These are phyloP conservation scores for Bostrychus sinensis DNA, from an alignment of 2,113 vertebrate species.

Conservation along the genomic window DNA sequence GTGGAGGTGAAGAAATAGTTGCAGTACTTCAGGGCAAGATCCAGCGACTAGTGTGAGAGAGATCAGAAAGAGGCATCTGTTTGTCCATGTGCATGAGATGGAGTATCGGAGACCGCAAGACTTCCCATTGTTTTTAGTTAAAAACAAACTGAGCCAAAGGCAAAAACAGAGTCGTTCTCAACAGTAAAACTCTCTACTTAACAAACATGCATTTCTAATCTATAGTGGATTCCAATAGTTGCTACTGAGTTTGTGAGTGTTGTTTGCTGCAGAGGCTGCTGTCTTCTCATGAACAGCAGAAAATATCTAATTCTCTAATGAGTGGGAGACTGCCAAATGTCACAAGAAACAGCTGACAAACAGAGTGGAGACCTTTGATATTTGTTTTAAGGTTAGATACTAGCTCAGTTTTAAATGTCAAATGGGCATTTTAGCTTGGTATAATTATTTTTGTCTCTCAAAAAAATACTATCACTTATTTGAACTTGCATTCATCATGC, in stretches of 20 bases:
- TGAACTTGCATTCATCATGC: constrained; percentile 27
- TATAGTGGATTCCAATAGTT: background rate
- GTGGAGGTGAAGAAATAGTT: constrained; percentile 98
- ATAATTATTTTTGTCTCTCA: constrained; percentile 48
- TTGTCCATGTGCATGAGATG: background rate
- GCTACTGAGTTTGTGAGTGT: constrained; percentile 13
- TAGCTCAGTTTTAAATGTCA: constrained; percentile 58
- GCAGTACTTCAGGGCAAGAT: constrained; percentile 96
- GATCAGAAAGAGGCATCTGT: constrained; percentile 10
- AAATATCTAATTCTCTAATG: constrained; percentile 18
- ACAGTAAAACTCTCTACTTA: constrained; percentile 22
- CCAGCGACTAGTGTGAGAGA: constrained; percentile 85
- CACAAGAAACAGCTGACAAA: constrained; percentile 55
- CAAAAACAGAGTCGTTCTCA: constrained; percentile 20
- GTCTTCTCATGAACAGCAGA: background rate
- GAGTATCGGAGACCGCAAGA: constrained; percentile 4
- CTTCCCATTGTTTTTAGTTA: constrained; percentile 43
- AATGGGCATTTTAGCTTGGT: constrained; percentile 43
- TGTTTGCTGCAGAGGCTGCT: background rate
- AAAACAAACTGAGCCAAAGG: constrained; percentile 39
- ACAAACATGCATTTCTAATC: constrained; percentile 15
- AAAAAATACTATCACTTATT: constrained; percentile 19
- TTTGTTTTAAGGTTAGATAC: constrained; percentile 52
- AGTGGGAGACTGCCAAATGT: constrained; percentile 59
- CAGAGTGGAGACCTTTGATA: constrained; percentile 55